Percentiles rank a stretch among this genome's conserved stretches.
Conservation (phyloP, 2,888 invertebrate species). For the Synergus japonicus region DNA sequence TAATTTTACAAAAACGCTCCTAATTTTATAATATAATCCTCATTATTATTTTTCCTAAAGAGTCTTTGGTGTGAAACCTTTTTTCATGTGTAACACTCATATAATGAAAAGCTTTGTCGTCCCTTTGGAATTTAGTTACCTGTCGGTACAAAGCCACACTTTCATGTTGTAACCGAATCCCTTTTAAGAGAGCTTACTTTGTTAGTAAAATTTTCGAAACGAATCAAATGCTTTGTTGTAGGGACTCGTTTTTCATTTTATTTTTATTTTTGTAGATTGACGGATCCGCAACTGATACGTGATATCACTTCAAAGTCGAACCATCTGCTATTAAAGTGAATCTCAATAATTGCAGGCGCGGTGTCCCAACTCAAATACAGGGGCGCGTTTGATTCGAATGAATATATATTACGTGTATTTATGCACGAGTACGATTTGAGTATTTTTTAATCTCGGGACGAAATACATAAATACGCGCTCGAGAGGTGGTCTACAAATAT, state of each 20-base stretch:
- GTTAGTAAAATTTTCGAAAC: slow-evolving; percentile 24
- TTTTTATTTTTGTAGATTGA: neutral
- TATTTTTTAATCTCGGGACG: neutral
- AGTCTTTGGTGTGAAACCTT: neutral
- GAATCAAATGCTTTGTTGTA: slow-evolving; percentile 19
- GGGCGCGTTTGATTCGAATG: slow-evolving; percentile 15
- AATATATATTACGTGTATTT: slow-evolving; percentile 10
- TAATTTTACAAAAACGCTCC: neutral
- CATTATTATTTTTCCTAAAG: neutral
- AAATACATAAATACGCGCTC: neutral
- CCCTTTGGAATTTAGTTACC: slow-evolving; percentile 15
- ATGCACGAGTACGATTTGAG: neutral
- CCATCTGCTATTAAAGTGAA: slow-evolving; percentile 37
- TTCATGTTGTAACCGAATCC: slow-evolving; percentile 31
- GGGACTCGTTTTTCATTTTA: neutral
- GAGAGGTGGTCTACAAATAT: slow-evolving; percentile 14
- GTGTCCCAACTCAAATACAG: slow-evolving; percentile 23
- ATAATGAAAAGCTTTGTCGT: neutral
- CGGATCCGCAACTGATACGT: slow-evolving; percentile 46
- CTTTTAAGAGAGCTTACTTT: slow-evolving; percentile 15
- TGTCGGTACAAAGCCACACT: slow-evolving; percentile 10
- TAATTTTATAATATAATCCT: neutral
- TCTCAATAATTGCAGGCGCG: slow-evolving; percentile 22
- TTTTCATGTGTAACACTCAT: neutral
- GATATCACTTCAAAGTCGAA: slow-evolving; percentile 59